Percentiles rank a stretch among this genome's conserved stretches.
phyloP scores from a whole-genome alignment of 2,113 vertebrate genomes.

The Panthera tigris region DNA sequence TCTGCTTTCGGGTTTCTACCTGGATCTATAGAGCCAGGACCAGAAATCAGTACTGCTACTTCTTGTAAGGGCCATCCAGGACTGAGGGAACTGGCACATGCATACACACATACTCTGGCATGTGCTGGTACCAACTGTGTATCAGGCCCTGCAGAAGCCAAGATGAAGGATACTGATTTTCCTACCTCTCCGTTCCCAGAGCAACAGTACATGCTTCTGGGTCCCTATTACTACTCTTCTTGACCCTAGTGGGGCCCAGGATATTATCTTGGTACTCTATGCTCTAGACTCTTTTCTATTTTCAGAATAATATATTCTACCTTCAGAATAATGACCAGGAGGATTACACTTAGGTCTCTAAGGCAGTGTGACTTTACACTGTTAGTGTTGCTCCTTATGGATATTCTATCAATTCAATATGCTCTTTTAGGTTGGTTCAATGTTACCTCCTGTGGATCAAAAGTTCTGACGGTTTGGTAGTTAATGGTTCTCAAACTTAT shows the following conservation, averaged over 20 bases:
- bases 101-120: background rate
- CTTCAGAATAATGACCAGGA: slow-evolving; percentile 9
- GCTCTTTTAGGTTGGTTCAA: background rate
- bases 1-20: slow-evolving; percentile 61
- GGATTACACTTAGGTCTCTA: background rate
- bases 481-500: background rate
- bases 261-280: background rate
- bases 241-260: background rate
- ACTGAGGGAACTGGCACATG: background rate
- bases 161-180: background rate
- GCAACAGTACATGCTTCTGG: background rate
- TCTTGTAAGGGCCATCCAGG: background rate
- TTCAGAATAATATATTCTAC: background rate
- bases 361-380: background rate
- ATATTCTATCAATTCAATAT: background rate
- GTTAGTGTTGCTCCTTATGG: background rate
- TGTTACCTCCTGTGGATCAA: background rate
- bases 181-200: background rate
- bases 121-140: background rate
- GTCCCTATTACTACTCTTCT: background rate
- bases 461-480: background rate
- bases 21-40: slow-evolving; percentile 46
- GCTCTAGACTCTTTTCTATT: background rate
- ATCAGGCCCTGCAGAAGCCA: background rate
- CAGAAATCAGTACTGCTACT: background rate